A percentile compares a stretch with the other conserved stretches of the same genome.
Evolutionary conservation across 1,140 invertebrate species (phyloP).

Genomic region (Drosophila tsacasi): DNA sequence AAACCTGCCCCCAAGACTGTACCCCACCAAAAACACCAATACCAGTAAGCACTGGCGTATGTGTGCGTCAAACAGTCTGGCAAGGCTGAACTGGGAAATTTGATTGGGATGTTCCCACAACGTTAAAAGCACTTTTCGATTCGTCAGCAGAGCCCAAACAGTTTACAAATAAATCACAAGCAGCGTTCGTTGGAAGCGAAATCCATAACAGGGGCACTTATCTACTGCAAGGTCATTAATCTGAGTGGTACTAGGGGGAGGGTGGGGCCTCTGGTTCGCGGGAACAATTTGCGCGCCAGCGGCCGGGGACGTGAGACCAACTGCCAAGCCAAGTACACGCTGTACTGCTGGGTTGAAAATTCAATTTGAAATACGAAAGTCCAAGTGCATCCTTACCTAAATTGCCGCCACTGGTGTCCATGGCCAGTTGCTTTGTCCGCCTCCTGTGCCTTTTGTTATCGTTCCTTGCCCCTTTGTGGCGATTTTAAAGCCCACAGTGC

Average conservation of each 20-base stretch:
- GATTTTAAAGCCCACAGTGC: conserved; percentile 14
- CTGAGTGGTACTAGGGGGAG: too few relatives aligned
- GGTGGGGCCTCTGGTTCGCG: neutral
- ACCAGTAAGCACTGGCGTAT: neutral
- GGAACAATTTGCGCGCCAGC: conserved; percentile 66
- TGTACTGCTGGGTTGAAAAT: conserved; percentile 70
- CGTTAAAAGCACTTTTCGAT: conserved; percentile 54
- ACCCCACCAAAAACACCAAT: conserved; percentile 48
- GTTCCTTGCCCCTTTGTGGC: neutral
- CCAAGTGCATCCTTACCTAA: conserved; percentile 49
- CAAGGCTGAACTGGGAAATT: conserved; percentile 39
- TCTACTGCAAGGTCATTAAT: neutral
- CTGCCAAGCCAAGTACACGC: conserved; percentile 54
- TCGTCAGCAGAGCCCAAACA: conserved; percentile 31
- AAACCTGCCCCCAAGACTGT: conserved; percentile 46
- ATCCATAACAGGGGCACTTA: neutral
- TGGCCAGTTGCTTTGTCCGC: conserved; percentile 9
- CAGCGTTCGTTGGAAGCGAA: neutral
- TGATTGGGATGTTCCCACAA: conserved; percentile 54
- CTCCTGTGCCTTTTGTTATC: neutral
- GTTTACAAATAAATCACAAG: conserved; percentile 10
- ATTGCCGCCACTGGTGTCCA: conserved; percentile 49
- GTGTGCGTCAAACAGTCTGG: conserved; percentile 27
- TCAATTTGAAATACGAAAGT: conserved; percentile 73
- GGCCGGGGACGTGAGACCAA: conserved; percentile 57